These are phyloP conservation scores for Molorchus minor DNA, from an alignment of 2,888 invertebrate genomes.

Conservation along the genomic window DNA sequence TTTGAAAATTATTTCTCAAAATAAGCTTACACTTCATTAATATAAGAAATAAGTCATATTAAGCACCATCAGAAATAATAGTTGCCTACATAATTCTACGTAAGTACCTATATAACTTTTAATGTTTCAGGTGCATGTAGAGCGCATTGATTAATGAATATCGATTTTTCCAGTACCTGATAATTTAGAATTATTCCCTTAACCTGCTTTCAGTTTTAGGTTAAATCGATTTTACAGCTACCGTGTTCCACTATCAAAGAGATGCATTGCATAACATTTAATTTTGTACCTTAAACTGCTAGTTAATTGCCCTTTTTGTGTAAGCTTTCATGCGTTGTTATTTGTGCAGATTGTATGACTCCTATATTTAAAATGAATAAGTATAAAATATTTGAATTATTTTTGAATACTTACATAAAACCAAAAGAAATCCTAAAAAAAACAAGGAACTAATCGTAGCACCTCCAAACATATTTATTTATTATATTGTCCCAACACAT, in stretches of 20 bases:
- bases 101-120: too few species aligned
- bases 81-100: too few species aligned
- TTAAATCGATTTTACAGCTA: slow-evolving; percentile 18
- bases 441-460: slow-evolving; percentile 4
- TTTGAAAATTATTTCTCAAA: too few species aligned
- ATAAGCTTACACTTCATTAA: too few species aligned
- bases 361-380: not conserved
- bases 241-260: not conserved
- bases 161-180: not conserved
- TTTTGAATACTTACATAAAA: slow-evolving; percentile 12
- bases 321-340: too few species aligned
- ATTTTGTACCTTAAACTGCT: not conserved
- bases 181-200: slow-evolving; percentile 4
- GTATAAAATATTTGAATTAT: not conserved
- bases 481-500: slow-evolving; percentile 25
- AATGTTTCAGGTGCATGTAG: too few species aligned
- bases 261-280: slow-evolving; percentile 1
- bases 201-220: slow-evolving; percentile 20
- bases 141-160: too few species aligned
- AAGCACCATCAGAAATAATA: too few species aligned
- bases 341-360: not conserved
- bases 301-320: too few species aligned
- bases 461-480: slow-evolving; percentile 15
- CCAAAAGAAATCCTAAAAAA: slow-evolving; percentile 6
- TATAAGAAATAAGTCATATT: too few species aligned